Conservation (phyloP, 2,797 vertebrate genomes). For the Allobates femoralis region DNA sequence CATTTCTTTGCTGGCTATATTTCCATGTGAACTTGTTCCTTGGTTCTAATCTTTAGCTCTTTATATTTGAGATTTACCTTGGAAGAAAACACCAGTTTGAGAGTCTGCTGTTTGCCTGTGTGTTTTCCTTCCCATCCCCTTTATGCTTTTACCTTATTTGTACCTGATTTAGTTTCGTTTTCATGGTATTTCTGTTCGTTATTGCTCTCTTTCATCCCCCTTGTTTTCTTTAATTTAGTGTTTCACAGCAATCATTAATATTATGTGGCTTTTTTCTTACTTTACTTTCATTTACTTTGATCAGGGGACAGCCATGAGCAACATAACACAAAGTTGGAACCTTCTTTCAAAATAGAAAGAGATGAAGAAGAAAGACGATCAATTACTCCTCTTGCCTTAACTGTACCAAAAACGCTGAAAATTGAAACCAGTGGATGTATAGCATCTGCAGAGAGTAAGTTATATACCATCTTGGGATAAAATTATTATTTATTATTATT, state of each 20-base stretch:
- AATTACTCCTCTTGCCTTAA: background rate
- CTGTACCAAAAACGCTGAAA: background rate
- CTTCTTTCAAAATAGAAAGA: background rate
- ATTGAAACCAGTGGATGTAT: background rate
- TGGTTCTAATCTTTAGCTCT: too few species aligned
- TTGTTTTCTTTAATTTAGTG: background rate
- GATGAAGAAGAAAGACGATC: constrained; percentile 13
- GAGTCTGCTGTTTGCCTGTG: too few species aligned
- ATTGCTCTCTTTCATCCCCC: too few species aligned
- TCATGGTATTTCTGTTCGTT: too few species aligned
- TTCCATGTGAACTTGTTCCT: too few species aligned
- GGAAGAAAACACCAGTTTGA: too few species aligned
- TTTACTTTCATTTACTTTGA: background rate
- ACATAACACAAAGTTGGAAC: background rate
- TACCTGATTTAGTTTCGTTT: too few species aligned
- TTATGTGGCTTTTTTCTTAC: background rate
- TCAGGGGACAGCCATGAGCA: constrained; percentile 14
- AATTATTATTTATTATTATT: too few species aligned
- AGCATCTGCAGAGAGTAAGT: constrained; percentile 28
- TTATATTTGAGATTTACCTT: too few species aligned
- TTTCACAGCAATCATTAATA: background rate
- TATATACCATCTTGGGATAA: background rate
- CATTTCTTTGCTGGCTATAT: too few species aligned
- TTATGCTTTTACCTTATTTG: too few species aligned
- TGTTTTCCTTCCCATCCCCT: too few species aligned